Base-by-base conservation (phyloP, 2,113 vertebrate species). In the Paratilapia polleni region DNA sequence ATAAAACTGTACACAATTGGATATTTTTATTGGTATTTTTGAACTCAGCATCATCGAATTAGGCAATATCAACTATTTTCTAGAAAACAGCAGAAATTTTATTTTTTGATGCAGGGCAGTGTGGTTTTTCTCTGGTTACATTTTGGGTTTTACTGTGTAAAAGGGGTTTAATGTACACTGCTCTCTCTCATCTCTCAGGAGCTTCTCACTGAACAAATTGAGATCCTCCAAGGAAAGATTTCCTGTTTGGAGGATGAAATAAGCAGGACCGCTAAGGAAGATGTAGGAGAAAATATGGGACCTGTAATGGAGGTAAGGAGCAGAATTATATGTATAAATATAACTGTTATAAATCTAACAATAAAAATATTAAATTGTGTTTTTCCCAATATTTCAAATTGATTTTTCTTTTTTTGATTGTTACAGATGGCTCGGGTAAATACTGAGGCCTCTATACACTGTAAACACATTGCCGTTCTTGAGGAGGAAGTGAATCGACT, bases 161-260 rank as follows among this genome's bases (percentile, higher is more conserved):
- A 36, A 63, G 8, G 3, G 0, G 2, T n/a, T 78, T 9, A 20
- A 5, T 59, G 41, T 13, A 13, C 13, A 6, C 13, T 47, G 14
- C 17, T 1, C 26, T 1, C 5, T 68, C 43, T 28, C 19, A 4
- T 85, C 88, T 57, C 24, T 56, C 78, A 99, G 98, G 98, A 97
- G 92, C 93, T 94, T 61, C 91, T 96, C 8, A 93, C 94, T 70
- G 98, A 99, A 93, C 96, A 96, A 90, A 93, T 97, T 0, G 95
- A 97, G 94, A 98, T 99, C 63, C 96, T 98, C 0, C 96, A 97
- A 74, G 97, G 97, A 43, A 99, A 98, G 88, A 94, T 98, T 24
- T 97, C 97, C 13, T 92, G 96, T 90, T 91, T 98, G 81, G 96
- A 99, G 75, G 97, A 98, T 2, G 96, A 97, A 59, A 74, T 99